phyloP scores from a whole-genome alignment of 2,797 vertebrate species.

The Melanitta fusca region DNA sequence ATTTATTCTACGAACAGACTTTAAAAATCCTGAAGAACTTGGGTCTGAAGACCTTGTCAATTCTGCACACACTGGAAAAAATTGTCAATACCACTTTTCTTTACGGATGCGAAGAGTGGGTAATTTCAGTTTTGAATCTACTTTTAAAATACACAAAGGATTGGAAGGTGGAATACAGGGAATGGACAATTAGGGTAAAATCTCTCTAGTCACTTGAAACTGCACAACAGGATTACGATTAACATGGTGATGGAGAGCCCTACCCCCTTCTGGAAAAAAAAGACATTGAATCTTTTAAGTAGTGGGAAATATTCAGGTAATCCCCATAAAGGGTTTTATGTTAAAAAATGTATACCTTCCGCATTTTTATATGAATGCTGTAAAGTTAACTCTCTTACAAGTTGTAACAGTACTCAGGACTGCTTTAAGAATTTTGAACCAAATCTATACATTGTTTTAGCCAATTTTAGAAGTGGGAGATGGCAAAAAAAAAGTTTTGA shows the following conservation, averaged over 20 bases:
- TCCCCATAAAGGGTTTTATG: background rate
- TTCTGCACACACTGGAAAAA: background rate
- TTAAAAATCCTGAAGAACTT: background rate
- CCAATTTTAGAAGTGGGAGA: background rate
- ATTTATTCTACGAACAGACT: background rate
- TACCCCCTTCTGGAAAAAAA: background rate
- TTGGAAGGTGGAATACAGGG: slow-evolving; percentile 30
- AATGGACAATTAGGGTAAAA: slow-evolving; percentile 48
- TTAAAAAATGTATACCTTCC: background rate
- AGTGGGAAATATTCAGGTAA: background rate
- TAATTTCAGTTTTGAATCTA: background rate
- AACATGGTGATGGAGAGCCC: background rate
- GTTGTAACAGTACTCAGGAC: background rate
- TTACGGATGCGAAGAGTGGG: background rate
- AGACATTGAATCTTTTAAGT: background rate
- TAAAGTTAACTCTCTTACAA: background rate
- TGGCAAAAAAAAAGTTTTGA: background rate
- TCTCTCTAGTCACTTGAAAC: background rate
- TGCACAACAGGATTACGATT: background rate
- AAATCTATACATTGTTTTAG: background rate
- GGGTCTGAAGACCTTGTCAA: background rate
- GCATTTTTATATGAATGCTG: background rate
- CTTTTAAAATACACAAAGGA: slow-evolving; percentile 13
- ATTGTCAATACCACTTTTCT: slow-evolving; percentile 60
- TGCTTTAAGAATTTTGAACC: background rate